Base-by-base conservation (phyloP, 2,113 vertebrate species). In the Leptodactylus fuscus region DNA sequence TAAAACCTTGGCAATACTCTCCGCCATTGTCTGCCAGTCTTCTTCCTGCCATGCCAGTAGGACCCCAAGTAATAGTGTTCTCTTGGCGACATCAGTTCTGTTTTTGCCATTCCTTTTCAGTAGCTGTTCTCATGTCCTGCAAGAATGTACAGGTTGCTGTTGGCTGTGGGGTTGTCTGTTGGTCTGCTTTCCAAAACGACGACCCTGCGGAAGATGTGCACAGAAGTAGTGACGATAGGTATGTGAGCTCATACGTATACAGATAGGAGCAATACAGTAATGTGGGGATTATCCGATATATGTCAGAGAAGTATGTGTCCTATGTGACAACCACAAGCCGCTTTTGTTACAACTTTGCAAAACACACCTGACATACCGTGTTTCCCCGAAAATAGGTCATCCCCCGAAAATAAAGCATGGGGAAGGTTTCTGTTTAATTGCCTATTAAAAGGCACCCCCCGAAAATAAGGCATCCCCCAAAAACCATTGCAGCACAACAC, bases 51-150 rank as follows among this genome's bases (percentile, higher is more conserved):
- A 16, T 60, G 51, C 12, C 76, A 1, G 0, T 58, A 22, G 32
- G 41, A 20, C 53, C 77, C 44, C 87, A 87, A 90, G 92, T 82
- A 62, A 93, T 88, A 92, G 91, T 90, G 90, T 86, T 87, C 75
- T 75, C 88, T 80, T 22, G 20, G 86, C 32, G 69, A 89, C 87
- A 65, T 58, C 65, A 81, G 46, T n/a, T n/a, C 84, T 77, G 83
- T 16, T 38, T 60, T 74, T 0, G 62, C 55, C 41, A 69, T 74
- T 81, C 16, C 22, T 41, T 84, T 87, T 99, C 96, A 99, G 96
- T 98, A 99, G 93, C 98, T 99, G 96, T 99, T 99, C 89, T 99
- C 98, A 0, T 99, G 98, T 87, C 98, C 98, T 36, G 98, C 98
- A 90, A 99, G 95, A 93, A 99, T 99, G 89, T 99, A 99, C 79